phyloP scores from a whole-genome alignment of 2,888 invertebrate genomes.

The Rutpela maculata region DNA sequence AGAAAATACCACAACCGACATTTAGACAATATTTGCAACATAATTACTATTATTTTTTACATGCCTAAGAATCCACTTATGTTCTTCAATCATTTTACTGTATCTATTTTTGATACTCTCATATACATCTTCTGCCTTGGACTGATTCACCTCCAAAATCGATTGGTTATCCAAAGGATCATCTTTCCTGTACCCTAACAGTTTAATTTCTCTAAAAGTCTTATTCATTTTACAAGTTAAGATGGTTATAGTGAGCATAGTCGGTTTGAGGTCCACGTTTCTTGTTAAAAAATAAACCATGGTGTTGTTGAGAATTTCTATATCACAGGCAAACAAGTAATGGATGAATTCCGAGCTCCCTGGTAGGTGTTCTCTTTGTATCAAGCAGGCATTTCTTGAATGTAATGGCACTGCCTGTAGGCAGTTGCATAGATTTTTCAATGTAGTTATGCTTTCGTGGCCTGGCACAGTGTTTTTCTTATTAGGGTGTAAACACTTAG shows the following conservation, averaged over 20 bases:
- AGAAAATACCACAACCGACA: no score
- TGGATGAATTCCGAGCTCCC: conserved; percentile 62
- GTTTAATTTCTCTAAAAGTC: conserved; percentile 62
- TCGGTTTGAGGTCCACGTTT: conserved; percentile 38
- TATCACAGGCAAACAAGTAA: conserved; percentile 68
- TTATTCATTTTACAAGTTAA: conserved; percentile 62
- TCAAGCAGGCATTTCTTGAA: conserved; percentile 62
- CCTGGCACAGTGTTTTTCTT: conserved; percentile 54
- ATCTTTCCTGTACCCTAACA: conserved; percentile 55
- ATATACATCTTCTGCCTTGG: conserved; percentile 47
- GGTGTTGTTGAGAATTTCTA: conserved; percentile 62
- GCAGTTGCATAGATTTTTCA: conserved; percentile 66
- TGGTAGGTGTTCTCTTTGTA: conserved; percentile 64
- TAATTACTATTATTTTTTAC: background rate
- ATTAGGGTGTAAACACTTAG: conserved; percentile 65
- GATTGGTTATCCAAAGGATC: conserved; percentile 54
- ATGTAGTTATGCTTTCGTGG: conserved; percentile 55
- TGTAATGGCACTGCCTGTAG: conserved; percentile 63
- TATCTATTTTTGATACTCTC: conserved; percentile 51
- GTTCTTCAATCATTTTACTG: conserved; percentile 45
- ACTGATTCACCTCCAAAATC: conserved; percentile 63
- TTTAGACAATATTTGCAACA: no score
- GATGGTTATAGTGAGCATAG: conserved; percentile 60
- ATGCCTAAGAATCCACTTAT: conserved; percentile 52
- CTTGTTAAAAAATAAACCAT: conserved; percentile 65